Base-by-base conservation (phyloP, 2,113 vertebrate genomes). In the Neofelis nebulosa region DNA sequence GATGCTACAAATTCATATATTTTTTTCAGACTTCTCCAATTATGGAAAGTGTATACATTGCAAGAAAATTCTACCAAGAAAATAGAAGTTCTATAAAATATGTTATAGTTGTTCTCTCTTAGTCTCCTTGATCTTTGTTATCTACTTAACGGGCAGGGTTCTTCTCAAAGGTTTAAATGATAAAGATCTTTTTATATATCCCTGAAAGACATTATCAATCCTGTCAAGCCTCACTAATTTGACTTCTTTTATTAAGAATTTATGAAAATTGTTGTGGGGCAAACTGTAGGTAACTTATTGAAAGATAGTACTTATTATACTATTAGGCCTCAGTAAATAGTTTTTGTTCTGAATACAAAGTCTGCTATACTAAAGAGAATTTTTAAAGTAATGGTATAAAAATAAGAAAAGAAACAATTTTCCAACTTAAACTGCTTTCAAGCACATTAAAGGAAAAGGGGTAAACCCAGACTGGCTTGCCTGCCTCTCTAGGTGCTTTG, bases 361-460 rank as follows among this genome's bases (percentile, higher is more conserved):
- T 88, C 29, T 80, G 4, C 33, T 78, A 38, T 68, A 88, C 69
- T 68, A 36, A 96, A 92, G 80, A 89, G n/a, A 73, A 87, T 92
- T 83, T 96, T 96, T 41, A 29, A 87, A 93, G 81, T 52, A 57
- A 74, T 73, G 71, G 7, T 85, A 36, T 92, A 82, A 94, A 36
- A 89, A 65, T 74, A 92, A 9, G 31, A 87, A 68, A 91, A 80
- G 82, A 86, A 94, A 29, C 45, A 82, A 13, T 87, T 95, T 79
- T 94, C 55, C 92, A 96, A 68, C 29, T 79, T 82, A 96, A 95
- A 92, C 55, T 86, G 45, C 29, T 93, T 97, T 96, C 48, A 89
- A 79, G 74, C 25, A 48, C 66, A 29, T 85, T 92, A 80, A 81
- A 82, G 8, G 68, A 57, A 92, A 85, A 66, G 4, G 4, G 11